phyloP scores from a whole-genome alignment of 1,140 invertebrate species.

The Ceratina calcarata region DNA sequence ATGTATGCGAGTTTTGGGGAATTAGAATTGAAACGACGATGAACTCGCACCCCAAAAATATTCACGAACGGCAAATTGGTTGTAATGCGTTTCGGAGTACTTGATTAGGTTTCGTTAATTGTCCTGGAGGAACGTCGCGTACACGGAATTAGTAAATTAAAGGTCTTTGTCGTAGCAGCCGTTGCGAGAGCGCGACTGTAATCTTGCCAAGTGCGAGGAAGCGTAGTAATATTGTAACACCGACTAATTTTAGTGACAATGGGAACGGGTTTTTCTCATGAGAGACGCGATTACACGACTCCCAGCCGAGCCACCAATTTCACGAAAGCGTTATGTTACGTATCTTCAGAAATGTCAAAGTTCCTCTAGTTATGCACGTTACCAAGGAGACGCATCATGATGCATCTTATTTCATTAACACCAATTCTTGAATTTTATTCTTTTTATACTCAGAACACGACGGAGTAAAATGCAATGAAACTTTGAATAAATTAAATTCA shows the following conservation, averaged over 20 bases:
- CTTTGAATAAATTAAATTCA: too few relatives aligned
- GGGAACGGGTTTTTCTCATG: conserved; percentile 28
- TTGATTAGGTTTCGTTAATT: conserved; percentile 46
- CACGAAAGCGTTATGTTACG: too few relatives aligned
- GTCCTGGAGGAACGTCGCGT: conserved; percentile 17
- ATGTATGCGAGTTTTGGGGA: background rate
- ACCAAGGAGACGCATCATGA: too few relatives aligned
- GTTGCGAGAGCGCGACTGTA: conserved; percentile 21
- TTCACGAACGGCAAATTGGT: background rate
- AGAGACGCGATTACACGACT: conserved; percentile 9
- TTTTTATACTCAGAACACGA: too few relatives aligned
- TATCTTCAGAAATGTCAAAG: too few relatives aligned
- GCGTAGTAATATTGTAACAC: conserved; percentile 41
- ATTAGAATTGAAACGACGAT: background rate
- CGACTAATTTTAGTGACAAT: conserved; percentile 47
- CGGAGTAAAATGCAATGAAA: too few relatives aligned
- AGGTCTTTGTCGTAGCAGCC: conserved; percentile 38
- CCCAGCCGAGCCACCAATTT: too few relatives aligned
- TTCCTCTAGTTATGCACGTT: too few relatives aligned
- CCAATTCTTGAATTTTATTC: too few relatives aligned
- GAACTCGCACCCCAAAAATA: background rate
- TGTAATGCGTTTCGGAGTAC: background rate
- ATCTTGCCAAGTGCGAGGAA: conserved; percentile 34
- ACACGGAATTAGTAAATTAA: conserved; percentile 28
- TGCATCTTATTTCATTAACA: too few relatives aligned